phyloP scores from a whole-genome alignment of 1,140 invertebrate species.

The Whitmania pigra region DNA sequence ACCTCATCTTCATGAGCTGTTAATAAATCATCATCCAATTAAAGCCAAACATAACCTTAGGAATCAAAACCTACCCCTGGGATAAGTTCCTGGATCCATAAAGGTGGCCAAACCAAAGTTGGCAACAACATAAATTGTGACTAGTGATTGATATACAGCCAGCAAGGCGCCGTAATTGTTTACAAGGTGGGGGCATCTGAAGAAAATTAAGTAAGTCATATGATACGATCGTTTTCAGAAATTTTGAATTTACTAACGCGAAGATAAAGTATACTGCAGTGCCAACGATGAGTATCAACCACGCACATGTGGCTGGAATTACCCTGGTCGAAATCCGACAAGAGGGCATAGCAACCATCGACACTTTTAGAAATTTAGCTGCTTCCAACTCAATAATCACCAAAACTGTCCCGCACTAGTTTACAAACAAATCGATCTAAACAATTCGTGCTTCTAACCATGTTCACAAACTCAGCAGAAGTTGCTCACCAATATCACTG shows the following conservation, averaged over 20 bases:
- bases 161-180: slow-evolving; percentile 56
- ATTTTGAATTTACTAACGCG: slow-evolving; percentile 61
- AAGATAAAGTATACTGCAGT: slow-evolving; percentile 88
- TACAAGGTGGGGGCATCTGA: slow-evolving; percentile 7
- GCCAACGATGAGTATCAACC: slow-evolving; percentile 75
- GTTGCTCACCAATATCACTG: too few relatives aligned
- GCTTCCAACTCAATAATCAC: too few relatives aligned
- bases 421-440: too few relatives aligned
- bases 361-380: neutral
- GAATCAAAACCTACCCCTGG: slow-evolving; percentile 62
- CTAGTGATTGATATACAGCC: slow-evolving; percentile 76
- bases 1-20: slow-evolving; percentile 87
- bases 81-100: slow-evolving; percentile 98
- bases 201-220: neutral
- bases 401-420: too few relatives aligned
- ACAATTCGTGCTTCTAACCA: too few relatives aligned
- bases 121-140: slow-evolving; percentile 90
- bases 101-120: slow-evolving; percentile 97
- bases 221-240: neutral
- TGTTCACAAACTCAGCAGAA: too few relatives aligned
- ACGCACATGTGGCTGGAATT: slow-evolving; percentile 78
- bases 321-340: slow-evolving; percentile 22
- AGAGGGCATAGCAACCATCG: slow-evolving; percentile 16
- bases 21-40: slow-evolving; percentile 15
- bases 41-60: slow-evolving; percentile 1